Evolutionary conservation across 1,140 invertebrate species (phyloP).

Genomic region (Gonioctena quinquepunctata): DNA sequence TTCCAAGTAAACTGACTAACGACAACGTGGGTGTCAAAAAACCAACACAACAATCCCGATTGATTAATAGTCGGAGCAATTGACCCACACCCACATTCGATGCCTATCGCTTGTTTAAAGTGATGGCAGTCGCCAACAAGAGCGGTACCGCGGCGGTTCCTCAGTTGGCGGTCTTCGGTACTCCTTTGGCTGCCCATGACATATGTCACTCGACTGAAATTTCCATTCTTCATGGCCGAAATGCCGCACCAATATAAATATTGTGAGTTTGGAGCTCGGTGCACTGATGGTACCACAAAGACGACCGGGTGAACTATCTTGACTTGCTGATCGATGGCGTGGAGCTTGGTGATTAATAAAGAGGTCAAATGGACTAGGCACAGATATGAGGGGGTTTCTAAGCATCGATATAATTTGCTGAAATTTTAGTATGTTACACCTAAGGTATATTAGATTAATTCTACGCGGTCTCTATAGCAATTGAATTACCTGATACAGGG

Average conservation of each 20-base stretch:
- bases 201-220: slow-evolving; percentile 34
- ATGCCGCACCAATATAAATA: slow-evolving; percentile 37
- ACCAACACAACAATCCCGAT: slow-evolving; percentile 4
- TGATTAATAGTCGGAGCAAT: slow-evolving; percentile 9
- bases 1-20: slow-evolving; percentile 9
- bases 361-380: too few species aligned
- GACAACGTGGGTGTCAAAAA: slow-evolving; percentile 5
- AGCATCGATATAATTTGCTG: too few species aligned
- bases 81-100: slow-evolving; percentile 11
- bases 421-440: too few species aligned
- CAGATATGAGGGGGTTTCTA: too few species aligned
- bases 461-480: too few species aligned
- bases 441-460: too few species aligned
- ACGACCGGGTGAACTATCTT: slow-evolving; percentile 22
- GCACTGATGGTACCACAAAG: background rate
- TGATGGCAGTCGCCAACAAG: slow-evolving; percentile 18
- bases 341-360: slow-evolving; percentile 3
- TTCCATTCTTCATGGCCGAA: slow-evolving; percentile 34
- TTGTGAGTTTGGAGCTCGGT: slow-evolving; percentile 30
- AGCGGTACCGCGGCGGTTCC: slow-evolving; percentile 2
- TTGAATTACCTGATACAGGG: too few species aligned
- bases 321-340: slow-evolving; percentile 26
- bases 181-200: slow-evolving; percentile 23
- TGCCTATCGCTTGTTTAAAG: slow-evolving; percentile 23
- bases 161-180: slow-evolving; percentile 24